Conservation (phyloP, 2,797 vertebrate genomes). For the Chaenodraco wilsoni region DNA sequence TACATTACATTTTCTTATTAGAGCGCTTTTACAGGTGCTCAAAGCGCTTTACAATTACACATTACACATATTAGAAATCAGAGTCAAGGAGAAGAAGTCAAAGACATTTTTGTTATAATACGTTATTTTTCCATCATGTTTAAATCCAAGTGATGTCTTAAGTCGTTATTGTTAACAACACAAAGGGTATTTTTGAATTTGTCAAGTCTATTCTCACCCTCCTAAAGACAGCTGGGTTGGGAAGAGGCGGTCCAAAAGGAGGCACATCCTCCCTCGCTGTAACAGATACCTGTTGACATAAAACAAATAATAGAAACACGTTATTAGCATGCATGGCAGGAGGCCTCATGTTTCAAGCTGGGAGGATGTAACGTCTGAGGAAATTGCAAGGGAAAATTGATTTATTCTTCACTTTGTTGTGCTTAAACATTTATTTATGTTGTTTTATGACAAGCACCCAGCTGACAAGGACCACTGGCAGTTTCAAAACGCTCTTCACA, state of each 20-base stretch:
- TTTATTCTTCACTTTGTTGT: neutral
- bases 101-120: too few species aligned
- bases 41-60: too few species aligned
- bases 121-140: neutral
- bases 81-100: too few species aligned
- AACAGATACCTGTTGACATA: constrained; percentile 89
- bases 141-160: neutral
- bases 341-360: neutral
- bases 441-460: neutral
- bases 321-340: neutral
- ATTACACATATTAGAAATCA: too few species aligned
- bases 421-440: neutral
- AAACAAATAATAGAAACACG: constrained; percentile 14
- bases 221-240: constrained; percentile 92
- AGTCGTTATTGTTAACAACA: neutral
- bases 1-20: too few species aligned
- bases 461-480: neutral
- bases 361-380: neutral
- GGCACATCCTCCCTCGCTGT: constrained; percentile 96
- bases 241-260: constrained; percentile 91
- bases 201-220: constrained; percentile 82
- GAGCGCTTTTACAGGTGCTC: too few species aligned
- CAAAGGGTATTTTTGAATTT: neutral
- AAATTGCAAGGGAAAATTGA: neutral
- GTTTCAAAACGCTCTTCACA: neutral